Evolutionary conservation across 2,113 vertebrate genomes (phyloP), one percentile per base, ranked within the genome.

Genomic region (Myotis yumanensis): DNA sequence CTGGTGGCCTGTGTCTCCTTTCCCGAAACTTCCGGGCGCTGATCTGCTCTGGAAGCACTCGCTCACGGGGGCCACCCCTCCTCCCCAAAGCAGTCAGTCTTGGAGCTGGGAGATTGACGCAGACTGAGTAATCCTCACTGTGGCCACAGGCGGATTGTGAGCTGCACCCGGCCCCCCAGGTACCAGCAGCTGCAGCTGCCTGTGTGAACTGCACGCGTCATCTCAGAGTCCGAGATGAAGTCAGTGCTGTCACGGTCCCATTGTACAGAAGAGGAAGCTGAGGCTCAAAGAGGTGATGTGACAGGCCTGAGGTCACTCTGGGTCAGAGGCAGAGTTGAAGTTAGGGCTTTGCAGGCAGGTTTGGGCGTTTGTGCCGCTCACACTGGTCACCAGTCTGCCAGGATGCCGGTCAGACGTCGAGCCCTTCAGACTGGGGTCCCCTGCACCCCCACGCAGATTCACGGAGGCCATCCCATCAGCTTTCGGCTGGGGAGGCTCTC

Each of bases 71-170:
- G 59, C 25, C 35, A 16, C 54, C 8, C 80, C 10, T 4, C 5
- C 28, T 17, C 46, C 43, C 43, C 37, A 5, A 18, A 16, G 20
- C 62, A 51, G 59, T 66, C 62, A 16, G 15, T 30, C 48, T 1
- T 0, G 86, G 71, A 43, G 28, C 64, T 0, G 25, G 85, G 66
- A 20, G 40, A 16, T 54, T 2, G 20, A 43, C 11, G 11, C 17
- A 40, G 40, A 30, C 46, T 4, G n/a, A 35, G 18, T 4, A 5
- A 5, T 17, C 23, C 20, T 1, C 0, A 4, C 2, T 0, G 30
- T 2, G 11, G 62, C 7, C 72, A 17, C 0, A 11, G 18, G 48
- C 0, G 0, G 40, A 3, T 4, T 22, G 7, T 14, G 59, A 18
- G 54, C 86, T 4, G 57, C 5, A 12, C 64, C 46, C 52, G 30